These are phyloP conservation scores for Triplophysa dalaica DNA, from an alignment of 2,113 vertebrate genomes.

Conservation along the genomic window DNA sequence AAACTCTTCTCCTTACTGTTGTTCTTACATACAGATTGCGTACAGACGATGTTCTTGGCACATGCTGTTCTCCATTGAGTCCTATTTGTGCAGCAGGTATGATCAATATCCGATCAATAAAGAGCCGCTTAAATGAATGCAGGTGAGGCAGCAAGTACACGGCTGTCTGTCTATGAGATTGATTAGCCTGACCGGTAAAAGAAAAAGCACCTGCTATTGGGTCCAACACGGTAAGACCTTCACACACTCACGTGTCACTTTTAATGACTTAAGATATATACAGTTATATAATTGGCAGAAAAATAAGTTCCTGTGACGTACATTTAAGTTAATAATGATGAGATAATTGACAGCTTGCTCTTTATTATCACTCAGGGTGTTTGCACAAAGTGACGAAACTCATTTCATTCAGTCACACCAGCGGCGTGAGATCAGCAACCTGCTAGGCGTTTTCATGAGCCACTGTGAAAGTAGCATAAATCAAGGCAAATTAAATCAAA, in stretches of 20 bases:
- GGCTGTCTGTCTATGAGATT: constrained; percentile 7
- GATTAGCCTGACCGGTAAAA: constrained; percentile 10
- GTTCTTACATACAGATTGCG: neutral
- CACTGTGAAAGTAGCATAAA: constrained; percentile 39
- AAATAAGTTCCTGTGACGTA: too few relatives aligned
- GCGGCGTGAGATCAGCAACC: constrained; percentile 41
- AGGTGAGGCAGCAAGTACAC: constrained; percentile 19
- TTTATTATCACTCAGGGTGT: neutral
- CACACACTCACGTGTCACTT: neutral
- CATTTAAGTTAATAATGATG: neutral
- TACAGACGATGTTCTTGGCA: neutral
- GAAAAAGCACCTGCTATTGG: neutral
- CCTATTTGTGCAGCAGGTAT: constrained; percentile 36
- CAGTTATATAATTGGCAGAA: neutral
- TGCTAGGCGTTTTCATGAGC: constrained; percentile 17
- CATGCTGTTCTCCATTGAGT: constrained; percentile 27
- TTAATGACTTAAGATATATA: neutral
- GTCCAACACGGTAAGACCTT: neutral
- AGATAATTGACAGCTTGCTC: neutral
- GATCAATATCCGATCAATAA: constrained; percentile 31
- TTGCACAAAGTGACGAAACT: neutral
- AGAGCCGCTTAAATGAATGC: neutral
- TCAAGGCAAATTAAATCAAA: constrained; percentile 58
- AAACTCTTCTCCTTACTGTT: neutral
- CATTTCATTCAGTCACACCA: constrained; percentile 43